A percentile compares a stretch with the other conserved stretches of the same genome.
Evolutionary conservation across 2,797 vertebrate genomes (phyloP).

Genomic region (Gallinago nigripennis): DNA sequence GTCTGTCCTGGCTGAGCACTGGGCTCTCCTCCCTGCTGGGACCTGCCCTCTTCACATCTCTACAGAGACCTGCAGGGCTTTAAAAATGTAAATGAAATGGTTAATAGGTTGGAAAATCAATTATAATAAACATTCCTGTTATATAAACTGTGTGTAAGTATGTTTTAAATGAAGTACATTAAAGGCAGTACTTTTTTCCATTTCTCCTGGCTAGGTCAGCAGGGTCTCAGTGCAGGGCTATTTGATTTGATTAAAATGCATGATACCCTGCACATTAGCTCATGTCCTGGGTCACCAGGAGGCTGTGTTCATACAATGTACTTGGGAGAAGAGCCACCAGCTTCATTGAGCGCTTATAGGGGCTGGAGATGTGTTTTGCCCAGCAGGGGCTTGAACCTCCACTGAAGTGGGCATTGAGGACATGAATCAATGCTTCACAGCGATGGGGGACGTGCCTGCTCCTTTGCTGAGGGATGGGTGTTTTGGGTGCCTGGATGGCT

Average conservation of each 20-base stretch:
- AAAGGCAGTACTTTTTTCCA: conserved; percentile 42
- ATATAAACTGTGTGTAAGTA: conserved; percentile 58
- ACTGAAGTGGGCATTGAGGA: not conserved
- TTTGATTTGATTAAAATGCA: conserved; percentile 67
- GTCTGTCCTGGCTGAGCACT: not conserved
- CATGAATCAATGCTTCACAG: not conserved
- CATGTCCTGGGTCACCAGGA: conserved; percentile 12
- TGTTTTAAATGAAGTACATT: conserved; percentile 63
- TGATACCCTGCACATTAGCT: conserved; percentile 8
- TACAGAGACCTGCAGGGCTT: not conserved
- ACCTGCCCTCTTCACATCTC: not conserved
- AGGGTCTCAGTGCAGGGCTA: conserved; percentile 20
- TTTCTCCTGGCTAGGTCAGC: conserved; percentile 54
- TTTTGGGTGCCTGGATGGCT: not conserved
- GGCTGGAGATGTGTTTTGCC: not conserved
- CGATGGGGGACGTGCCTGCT: not conserved
- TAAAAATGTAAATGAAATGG: conserved; percentile 65
- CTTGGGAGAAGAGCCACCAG: not conserved
- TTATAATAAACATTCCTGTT: conserved; percentile 64
- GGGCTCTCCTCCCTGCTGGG: not conserved
- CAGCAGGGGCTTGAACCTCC: not conserved
- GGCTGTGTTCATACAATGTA: not conserved
- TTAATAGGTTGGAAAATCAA: conserved; percentile 69
- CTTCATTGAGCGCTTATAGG: not conserved
- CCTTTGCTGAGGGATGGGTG: not conserved